Base-by-base conservation (phyloP, 2,113 vertebrate genomes). In the Platycercus adscitus region DNA sequence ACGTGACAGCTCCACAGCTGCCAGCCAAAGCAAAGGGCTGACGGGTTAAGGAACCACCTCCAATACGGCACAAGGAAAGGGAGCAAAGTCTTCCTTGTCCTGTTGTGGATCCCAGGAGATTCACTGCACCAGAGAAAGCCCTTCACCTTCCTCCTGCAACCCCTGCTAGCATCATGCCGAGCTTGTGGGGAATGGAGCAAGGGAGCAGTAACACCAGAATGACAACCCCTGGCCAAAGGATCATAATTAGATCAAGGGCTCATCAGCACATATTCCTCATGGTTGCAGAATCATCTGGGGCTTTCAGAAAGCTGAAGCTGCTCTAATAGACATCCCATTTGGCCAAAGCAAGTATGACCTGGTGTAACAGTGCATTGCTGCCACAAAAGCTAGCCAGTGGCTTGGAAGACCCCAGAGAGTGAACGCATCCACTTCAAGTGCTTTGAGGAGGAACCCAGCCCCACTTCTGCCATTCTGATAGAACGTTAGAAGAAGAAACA, bases 181-280 rank as follows among this genome's bases (percentile, higher is more conserved):
- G 82, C 50, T 47, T 10, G 13, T 9, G 11, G 69, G 6, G 77
- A 96, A 55, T 3, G n/a, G 65, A 86, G 37, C 28, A 20, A 88
- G 61, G 9, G 37, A 91, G 76, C 60, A 60, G 65, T 11, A 85
- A 16, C 3, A 0, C 69, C 87, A 80, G 35, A 68, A 25, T 20
- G 47, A 56, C 81, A 84, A 6, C 46, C 86, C 55, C n/a, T 41
- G 52, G 75, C 76, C 86, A 78, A 37, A 71, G 78, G 81, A 92
- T 80, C 79, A 35, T 46, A 31, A 83, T 58, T 85, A 84, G 92
- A 92, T 86, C 75, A 43, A 88, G 68, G 23, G 88, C 79, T 95
- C 89, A 68, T 53, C 37, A 16, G 52, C n/a, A 71, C 55, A 66
- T 73, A 55, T 76, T 94, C 86, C 80, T 86, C 46, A 33, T 19